phyloP scores from a whole-genome alignment of 2,888 invertebrate genomes.

The Mesochorus sp. region DNA sequence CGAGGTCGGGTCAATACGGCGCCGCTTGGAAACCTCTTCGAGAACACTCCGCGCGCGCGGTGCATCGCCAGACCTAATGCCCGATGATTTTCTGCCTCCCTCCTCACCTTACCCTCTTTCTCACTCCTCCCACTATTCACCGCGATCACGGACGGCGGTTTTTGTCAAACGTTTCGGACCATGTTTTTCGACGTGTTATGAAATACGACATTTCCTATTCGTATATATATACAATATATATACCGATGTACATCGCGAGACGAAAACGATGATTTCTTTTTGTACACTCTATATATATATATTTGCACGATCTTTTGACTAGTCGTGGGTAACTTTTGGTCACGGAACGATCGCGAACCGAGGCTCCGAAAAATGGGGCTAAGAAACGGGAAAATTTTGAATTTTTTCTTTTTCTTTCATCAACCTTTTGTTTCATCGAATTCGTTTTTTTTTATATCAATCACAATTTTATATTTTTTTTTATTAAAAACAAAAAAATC shows the following conservation, averaged over 20 bases:
- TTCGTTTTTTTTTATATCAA: too few relatives aligned
- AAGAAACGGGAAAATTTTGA: too few relatives aligned
- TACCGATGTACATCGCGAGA: background rate
- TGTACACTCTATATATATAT: too few relatives aligned
- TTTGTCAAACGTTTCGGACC: constrained; percentile 48
- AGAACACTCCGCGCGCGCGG: background rate
- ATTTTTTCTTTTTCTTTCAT: too few relatives aligned
- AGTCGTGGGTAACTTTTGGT: too few relatives aligned
- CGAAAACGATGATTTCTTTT: too few relatives aligned
- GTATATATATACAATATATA: background rate
- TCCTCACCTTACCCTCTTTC: background rate
- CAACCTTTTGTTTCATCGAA: too few relatives aligned
- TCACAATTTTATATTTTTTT: too few relatives aligned
- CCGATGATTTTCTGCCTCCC: constrained; percentile 14
- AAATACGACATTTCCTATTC: constrained; percentile 5
- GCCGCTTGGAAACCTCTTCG: constrained; percentile 53
- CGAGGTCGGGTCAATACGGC: constrained; percentile 77
- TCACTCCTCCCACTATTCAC: background rate
- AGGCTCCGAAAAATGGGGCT: too few relatives aligned
- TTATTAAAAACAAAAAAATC: too few relatives aligned
- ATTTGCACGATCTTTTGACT: too few relatives aligned
- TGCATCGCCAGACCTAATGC: constrained; percentile 51
- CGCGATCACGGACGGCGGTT: constrained; percentile 21
- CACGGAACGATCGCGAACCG: too few relatives aligned
- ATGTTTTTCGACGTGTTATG: constrained; percentile 7